Base-by-base conservation (phyloP, 2,888 invertebrate genomes). In the Zeuzera pyrina region DNA sequence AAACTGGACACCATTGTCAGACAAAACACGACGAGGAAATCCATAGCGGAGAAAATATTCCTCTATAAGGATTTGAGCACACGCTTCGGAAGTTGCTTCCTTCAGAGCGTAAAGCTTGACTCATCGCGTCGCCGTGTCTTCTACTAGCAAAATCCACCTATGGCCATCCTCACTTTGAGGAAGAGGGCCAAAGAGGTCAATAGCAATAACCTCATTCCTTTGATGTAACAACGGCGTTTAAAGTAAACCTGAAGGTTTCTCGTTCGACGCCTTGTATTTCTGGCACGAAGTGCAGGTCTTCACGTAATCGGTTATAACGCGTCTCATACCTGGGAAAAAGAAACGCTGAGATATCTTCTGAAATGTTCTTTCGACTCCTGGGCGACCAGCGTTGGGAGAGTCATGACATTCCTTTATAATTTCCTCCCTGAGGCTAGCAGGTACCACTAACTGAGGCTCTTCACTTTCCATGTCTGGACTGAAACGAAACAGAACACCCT, bases 1-100 rank as follows among this genome's bases (percentile, higher is more conserved):
- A 12, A 44, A 47, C 33, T 0, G n/a, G n/a, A n/a, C n/a, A n/a
- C 60, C 64, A 34, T 65, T 66, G 30, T 67, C 60, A 22, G 42
- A 45, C 2, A 55, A 47, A 1, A 66, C 31, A 23, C 45, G 33
- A 1, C 59, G 12, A 1, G 58, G 59, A 0, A 41, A 33, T 2
- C 59, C 61, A 38, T 46, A 58, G 2, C 60, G 42, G 4, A 45
- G 8, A 7, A 48, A n/a, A n/a, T n/a, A 32, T 14, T 52, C 49
- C 2, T 38, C 23, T 0, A 52, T 16, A 1, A 51, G 39, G 0
- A 15, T 29, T 4, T 35, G 19, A 4, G 49, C 41, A 26, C 47
- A 50, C 1, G 38, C 36, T 5, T 26, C 43, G 4, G 42, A 43
- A 1, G 47, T 45, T 2, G 52, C 49, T 1, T 2, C 7, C 5